Conservation (phyloP, 1,140 invertebrate genomes). For the Dolichoris vasculosae region DNA sequence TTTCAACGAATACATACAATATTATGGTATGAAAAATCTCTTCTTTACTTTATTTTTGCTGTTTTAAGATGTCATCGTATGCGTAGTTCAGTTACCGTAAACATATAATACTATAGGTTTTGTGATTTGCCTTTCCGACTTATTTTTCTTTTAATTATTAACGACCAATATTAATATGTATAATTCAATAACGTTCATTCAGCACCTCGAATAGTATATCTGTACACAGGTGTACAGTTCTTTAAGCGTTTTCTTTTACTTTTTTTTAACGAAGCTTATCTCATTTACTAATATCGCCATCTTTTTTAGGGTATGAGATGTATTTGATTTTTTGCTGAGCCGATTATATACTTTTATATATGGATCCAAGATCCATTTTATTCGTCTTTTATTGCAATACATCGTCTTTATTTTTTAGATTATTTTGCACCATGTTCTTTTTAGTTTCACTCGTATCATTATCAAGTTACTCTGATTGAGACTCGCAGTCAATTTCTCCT, state of each 20-base stretch:
- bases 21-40: slow-evolving; percentile 68
- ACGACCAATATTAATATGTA: slow-evolving; percentile 27
- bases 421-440: background rate
- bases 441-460: slow-evolving; percentile 43
- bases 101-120: slow-evolving; percentile 72
- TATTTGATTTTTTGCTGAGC: slow-evolving; percentile 70
- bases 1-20: slow-evolving; percentile 68
- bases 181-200: slow-evolving; percentile 43
- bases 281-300: background rate
- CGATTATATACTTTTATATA: slow-evolving; percentile 53
- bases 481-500: background rate
- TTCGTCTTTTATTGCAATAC: slow-evolving; percentile 67
- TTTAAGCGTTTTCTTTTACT: slow-evolving; percentile 34
- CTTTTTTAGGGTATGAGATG: slow-evolving; percentile 54
- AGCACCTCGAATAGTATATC: slow-evolving; percentile 27
- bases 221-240: slow-evolving; percentile 35
- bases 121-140: slow-evolving; percentile 57
- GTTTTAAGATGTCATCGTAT: slow-evolving; percentile 62
- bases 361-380: slow-evolving; percentile 67
- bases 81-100: slow-evolving; percentile 67
- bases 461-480: slow-evolving; percentile 26
- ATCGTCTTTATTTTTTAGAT: slow-evolving; percentile 7
- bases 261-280: background rate
- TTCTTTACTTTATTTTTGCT: slow-evolving; percentile 58
- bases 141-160: slow-evolving; percentile 44